Evolutionary conservation across 2,888 invertebrate species (phyloP).

Genomic region (Thysanoteuthis rhombus): DNA sequence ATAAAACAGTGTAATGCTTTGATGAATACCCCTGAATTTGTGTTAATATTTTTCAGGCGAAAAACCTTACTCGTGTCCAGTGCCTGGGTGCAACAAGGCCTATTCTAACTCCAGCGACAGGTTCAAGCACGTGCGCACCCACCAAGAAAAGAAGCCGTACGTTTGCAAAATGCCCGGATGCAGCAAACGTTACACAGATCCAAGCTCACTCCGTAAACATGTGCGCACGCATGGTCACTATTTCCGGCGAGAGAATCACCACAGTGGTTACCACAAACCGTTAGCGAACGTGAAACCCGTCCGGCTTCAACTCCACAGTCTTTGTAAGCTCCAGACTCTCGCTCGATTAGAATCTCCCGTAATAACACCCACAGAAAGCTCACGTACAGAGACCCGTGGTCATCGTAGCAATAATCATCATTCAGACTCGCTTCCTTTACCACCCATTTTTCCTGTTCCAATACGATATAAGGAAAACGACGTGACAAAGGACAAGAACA

Average conservation of each 20-base stretch:
- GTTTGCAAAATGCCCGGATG: conserved; percentile 90
- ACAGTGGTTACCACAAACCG: background rate
- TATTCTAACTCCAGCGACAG: conserved; percentile 94
- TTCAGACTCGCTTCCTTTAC: background rate
- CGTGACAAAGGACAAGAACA: background rate
- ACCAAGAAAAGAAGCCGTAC: conserved; percentile 92
- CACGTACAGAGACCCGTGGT: background rate
- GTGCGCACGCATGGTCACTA: conserved; percentile 82
- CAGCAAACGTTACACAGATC: conserved; percentile 91
- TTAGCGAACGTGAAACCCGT: background rate
- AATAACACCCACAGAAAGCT: background rate
- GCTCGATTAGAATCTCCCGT: background rate
- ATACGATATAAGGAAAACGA: background rate
- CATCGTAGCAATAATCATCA: background rate
- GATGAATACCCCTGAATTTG: no score
- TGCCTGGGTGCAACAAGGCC: conserved; percentile 86
- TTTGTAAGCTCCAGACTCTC: background rate
- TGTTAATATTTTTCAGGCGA: conserved; percentile 74
- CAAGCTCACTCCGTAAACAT: conserved; percentile 90
- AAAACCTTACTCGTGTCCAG: conserved; percentile 85
- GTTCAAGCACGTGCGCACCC: conserved; percentile 88
- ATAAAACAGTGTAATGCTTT: no score
- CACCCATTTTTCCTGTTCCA: background rate
- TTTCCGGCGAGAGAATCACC: conserved; percentile 41
- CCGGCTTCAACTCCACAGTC: background rate